Evolutionary conservation across 2,797 vertebrate genomes (phyloP), one percentile per base, ranked within the genome.

Genomic region (Chromis chromis): DNA sequence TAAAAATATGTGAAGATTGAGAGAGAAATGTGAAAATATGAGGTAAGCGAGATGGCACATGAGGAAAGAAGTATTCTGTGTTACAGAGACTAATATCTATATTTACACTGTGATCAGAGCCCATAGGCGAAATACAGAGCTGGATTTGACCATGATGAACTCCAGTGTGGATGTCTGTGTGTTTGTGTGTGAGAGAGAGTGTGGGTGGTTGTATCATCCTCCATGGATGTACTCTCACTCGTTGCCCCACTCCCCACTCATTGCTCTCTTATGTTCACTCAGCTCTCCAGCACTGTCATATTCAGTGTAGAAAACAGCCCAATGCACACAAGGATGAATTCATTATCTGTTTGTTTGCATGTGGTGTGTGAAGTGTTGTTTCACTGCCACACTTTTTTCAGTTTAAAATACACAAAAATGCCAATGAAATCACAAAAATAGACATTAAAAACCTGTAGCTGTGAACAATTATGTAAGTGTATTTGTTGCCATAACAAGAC

Each of bases 121-220:
- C 83, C 61, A 74, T 27, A 55, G 83, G 88, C 66, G 1, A 75
- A 86, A 78, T 25, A 69, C 77, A 80, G 70, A 65, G 75, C 78
- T 79, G 76, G 73, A 57, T 70, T 17, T 88, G 83, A 90, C 79
- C 83, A 56, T 19, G 11, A 63, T 79, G 78, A 85, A 77, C 85
- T 76, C 62, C 25, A 56, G 16, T 57, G 73, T 3, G 46, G 61
- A 74, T 68, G 58, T 86, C 12, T 82, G 68, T 66, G 17, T 79
- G 65, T 78, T 24, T 79, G 55, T 65, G 53, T 27, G 62, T 73
- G 25, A 59, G 70, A 52, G 53, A 25, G 31, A 1, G 75, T 49
- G 85, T 88, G 82, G 86, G 91, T 58, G 90, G 89, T 67, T 65
- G 78, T 46, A 80, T 84, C 85, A 82, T 87, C 87, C 81, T 85